Conservation (phyloP, 2,113 vertebrate genomes). For the Pseudorectes ferrugineus region DNA sequence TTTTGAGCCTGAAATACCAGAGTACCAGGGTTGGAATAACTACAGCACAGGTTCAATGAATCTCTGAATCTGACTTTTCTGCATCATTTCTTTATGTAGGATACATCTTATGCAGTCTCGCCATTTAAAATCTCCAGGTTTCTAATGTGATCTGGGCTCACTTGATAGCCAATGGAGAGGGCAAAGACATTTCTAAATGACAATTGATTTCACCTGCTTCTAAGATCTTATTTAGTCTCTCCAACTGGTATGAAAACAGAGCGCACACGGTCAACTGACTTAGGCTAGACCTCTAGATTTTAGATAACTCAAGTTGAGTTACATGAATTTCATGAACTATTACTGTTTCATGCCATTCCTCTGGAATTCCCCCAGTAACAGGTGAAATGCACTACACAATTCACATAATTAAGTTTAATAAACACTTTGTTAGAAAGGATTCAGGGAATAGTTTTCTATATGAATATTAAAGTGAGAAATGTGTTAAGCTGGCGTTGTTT, state of each 20-base stretch:
- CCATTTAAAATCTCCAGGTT: not conserved
- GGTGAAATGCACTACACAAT: not conserved
- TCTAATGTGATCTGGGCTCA: not conserved
- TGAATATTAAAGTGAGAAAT: not conserved
- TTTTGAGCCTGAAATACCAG: not conserved
- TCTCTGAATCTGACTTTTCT: not conserved
- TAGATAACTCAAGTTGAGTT: not conserved
- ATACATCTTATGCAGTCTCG: not conserved
- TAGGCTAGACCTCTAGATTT: not conserved
- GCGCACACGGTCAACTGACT: not conserved
- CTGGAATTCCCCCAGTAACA: not conserved
- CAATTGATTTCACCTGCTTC: not conserved
- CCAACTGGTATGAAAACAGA: not conserved
- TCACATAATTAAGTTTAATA: not conserved
- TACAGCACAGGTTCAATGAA: not conserved
- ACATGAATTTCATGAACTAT: not conserved
- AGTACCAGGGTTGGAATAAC: not conserved
- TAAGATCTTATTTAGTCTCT: not conserved
- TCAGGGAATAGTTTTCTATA: not conserved
- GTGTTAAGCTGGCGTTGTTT: rapidly evolving
- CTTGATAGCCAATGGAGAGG: not conserved
- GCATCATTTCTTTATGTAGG: not conserved
- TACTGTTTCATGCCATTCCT: not conserved
- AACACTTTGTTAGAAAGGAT: not conserved
- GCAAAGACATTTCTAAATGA: not conserved